These are phyloP conservation scores for Sterrhoptilus dennistouni DNA, from an alignment of 2,113 vertebrate genomes.

Conservation along the genomic window DNA sequence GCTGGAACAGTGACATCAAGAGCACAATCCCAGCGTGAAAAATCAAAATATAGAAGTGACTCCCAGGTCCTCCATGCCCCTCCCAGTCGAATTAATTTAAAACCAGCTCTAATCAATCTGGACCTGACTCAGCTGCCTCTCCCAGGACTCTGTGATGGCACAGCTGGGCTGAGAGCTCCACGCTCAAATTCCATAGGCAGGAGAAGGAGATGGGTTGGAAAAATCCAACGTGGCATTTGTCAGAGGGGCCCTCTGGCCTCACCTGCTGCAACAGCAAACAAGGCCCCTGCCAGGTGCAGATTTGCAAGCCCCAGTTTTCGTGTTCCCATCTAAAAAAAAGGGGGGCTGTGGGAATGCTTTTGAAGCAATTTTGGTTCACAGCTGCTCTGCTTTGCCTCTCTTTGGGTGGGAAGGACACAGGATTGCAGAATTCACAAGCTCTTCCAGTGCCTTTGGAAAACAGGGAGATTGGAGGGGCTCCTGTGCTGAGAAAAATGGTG, in stretches of 20 bases:
- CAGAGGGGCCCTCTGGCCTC: neutral
- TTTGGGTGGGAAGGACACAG: neutral
- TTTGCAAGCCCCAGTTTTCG: neutral
- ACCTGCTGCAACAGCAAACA: neutral
- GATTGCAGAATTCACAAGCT: neutral
- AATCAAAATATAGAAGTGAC: neutral
- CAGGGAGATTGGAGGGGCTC: neutral
- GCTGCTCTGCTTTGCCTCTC: neutral
- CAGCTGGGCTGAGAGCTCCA: neutral
- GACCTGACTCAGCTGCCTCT: conserved; percentile 11
- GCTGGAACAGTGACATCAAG: neutral
- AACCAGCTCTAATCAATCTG: neutral
- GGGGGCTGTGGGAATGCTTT: neutral
- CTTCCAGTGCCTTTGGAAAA: neutral
- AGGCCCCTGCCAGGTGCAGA: neutral
- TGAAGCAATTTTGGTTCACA: neutral
- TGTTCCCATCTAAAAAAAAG: neutral
- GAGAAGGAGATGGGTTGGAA: neutral
- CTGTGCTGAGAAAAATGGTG: neutral
- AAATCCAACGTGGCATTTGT: neutral
- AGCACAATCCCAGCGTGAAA: neutral
- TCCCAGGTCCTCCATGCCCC: neutral
- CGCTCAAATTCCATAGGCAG: neutral
- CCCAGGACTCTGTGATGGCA: neutral
- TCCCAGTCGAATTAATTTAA: neutral